Evolutionary conservation across 2,113 vertebrate species (phyloP), one percentile per base, ranked within the genome.

Genomic region (Pionites leucogaster): DNA sequence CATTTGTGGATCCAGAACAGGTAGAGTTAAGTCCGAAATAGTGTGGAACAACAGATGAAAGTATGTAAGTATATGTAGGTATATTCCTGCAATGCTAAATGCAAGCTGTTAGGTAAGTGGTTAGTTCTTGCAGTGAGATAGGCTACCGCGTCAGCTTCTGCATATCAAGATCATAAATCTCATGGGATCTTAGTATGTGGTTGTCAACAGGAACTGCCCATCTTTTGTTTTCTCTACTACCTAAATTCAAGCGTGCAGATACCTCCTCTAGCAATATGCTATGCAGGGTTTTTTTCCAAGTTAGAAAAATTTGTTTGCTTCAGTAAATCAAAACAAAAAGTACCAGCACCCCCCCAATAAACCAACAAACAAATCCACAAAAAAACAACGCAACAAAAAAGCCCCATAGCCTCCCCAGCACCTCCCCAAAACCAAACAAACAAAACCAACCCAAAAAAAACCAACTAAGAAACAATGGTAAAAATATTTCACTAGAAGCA

Each of bases 1-100:
- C 47, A 22, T 82, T 71, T 86, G 27, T 70, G 28, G 25, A 27
- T 68, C n/a, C 15, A 3, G 31, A 60, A 80, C 65, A 46, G 17
- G n/a, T 55, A 52, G 42, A 57, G 4, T 5, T 63, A 63, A 37
- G 44, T 46, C n/a, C 0, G 0, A 50, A 86, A 76, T 0, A 4
- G 17, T n/a, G 29, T 29, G 18, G 15, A 55, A 35, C 9, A 57
- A 22, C 10, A 44, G 33, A 12, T 19, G 27, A 35, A 44, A 49
- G 23, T 33, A 10, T 47, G 15, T 24, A 57, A 18, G 6, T 39
- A 8, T 33, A 22, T 15, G 19, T 39, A 50, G 42, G 28, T 64
- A 2, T 71, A 41, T 65, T 65, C 44, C 15, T 71, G 33, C 19
- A 3, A 13, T 28, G 62, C 37, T 70, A 49, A 64, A 46, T 52